phyloP scores from a whole-genome alignment of 2,797 vertebrate genomes.

The Sebastes minor region DNA sequence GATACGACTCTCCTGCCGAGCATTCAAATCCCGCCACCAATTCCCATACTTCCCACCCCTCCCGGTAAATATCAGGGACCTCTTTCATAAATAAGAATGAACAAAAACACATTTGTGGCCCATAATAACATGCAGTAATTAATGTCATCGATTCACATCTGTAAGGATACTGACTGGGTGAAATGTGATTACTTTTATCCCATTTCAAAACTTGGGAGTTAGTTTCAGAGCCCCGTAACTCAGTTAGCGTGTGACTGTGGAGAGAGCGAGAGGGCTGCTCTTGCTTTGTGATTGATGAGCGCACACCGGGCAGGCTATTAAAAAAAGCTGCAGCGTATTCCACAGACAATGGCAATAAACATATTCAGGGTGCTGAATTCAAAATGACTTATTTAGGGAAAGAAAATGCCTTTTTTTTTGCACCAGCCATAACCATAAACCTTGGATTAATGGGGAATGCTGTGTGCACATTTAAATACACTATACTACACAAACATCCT shows the following conservation, averaged over 20 bases:
- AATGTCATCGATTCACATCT: conserved; percentile 97
- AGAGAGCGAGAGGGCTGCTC: conserved; percentile 87
- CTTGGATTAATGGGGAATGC: conserved; percentile 73
- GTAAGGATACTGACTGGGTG: conserved; percentile 89
- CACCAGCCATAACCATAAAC: conserved; percentile 74
- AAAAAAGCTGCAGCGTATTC: conserved; percentile 85
- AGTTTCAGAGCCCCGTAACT: conserved; percentile 91
- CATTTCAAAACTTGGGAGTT: conserved; percentile 96
- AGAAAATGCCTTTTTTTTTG: conserved; percentile 65
- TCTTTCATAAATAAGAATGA: conserved; percentile 93
- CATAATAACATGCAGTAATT: conserved; percentile 97
- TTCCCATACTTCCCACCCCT: conserved; percentile 50
- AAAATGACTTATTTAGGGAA: conserved; percentile 85
- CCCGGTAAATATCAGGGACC: conserved; percentile 75
- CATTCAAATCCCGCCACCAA: conserved; percentile 16
- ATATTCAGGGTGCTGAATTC: conserved; percentile 84
- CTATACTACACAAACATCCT: conserved; percentile 30
- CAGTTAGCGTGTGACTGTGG: conserved; percentile 87
- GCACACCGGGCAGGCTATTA: conserved; percentile 83
- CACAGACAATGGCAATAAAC: conserved; percentile 86
- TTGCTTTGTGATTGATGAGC: conserved; percentile 92
- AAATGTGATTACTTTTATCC: conserved; percentile 97
- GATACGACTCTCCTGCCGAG: conserved; percentile 75
- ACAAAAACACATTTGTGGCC: conserved; percentile 87
- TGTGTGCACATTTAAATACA: conserved; percentile 65